Conservation (phyloP, 2,888 invertebrate genomes). For the Gymnocheta viridis region DNA sequence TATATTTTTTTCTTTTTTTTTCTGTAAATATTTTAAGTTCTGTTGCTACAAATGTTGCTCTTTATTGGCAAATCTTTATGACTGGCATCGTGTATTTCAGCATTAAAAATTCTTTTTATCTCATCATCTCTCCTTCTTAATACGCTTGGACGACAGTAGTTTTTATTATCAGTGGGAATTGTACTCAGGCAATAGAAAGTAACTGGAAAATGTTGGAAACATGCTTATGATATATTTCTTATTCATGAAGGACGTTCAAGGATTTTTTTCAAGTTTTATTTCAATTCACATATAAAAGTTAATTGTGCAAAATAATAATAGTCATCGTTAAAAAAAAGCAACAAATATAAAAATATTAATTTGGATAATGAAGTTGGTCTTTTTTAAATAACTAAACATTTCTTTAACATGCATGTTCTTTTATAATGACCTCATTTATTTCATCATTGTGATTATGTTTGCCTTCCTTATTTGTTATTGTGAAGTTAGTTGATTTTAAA, state of each 20-base stretch:
- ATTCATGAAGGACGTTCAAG: conserved; percentile 11
- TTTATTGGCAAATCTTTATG: conserved; percentile 4
- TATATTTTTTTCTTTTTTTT: too few species aligned
- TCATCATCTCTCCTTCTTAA: not conserved
- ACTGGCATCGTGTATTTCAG: not conserved
- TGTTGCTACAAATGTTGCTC: not conserved
- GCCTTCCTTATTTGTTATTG: not conserved
- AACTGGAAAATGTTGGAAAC: not conserved
- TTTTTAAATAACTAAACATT: not conserved
- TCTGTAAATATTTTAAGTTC: not conserved
- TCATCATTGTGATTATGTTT: not conserved
- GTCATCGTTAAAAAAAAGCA: not conserved
- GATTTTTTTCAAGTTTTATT: not conserved
- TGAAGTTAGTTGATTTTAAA: conserved; percentile 4
- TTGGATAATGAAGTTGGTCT: not conserved
- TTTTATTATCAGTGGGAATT: not conserved
- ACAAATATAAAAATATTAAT: not conserved
- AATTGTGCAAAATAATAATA: not conserved
- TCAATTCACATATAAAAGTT: conserved; percentile 13
- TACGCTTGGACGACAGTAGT: not conserved
- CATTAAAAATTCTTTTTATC: not conserved
- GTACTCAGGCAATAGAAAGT: not conserved
- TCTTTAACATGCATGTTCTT: too few species aligned
- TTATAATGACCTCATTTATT: not conserved
- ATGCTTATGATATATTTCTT: conserved; percentile 4